Percentiles rank a stretch among this genome's conserved stretches.
These are phyloP conservation scores for Melikaiella ostensackeni DNA, from an alignment of 2,888 invertebrate genomes.

Conservation along the genomic window DNA sequence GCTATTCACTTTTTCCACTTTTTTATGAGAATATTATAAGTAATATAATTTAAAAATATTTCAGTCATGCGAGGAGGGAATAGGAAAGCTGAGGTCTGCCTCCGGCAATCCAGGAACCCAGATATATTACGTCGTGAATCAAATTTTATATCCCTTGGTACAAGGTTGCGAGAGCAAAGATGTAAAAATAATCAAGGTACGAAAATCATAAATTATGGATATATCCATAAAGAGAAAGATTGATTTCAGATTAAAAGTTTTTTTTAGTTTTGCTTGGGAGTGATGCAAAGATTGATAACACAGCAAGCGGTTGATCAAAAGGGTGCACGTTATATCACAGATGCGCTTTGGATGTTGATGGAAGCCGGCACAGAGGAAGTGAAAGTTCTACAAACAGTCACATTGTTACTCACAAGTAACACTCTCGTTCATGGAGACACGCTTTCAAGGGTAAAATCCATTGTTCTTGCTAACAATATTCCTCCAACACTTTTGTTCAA, in stretches of 20 bases:
- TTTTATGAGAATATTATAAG: no score
- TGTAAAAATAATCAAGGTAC: slow-evolving; percentile 95
- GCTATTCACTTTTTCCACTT: no score
- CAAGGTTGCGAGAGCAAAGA: slow-evolving; percentile 99
- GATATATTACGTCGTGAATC: slow-evolving; percentile 93
- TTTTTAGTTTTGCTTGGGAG: slow-evolving; percentile 91
- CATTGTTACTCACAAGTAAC: slow-evolving; percentile 96
- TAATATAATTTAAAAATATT: slow-evolving; percentile 65
- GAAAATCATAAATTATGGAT: slow-evolving; percentile 52
- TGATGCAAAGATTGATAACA: slow-evolving; percentile 95
- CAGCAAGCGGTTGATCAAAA: slow-evolving; percentile 93
- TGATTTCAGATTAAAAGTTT: neutral
- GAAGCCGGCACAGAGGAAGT: slow-evolving; percentile 97
- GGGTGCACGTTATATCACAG: slow-evolving; percentile 95
- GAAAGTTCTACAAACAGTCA: slow-evolving; percentile 96
- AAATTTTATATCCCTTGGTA: slow-evolving; percentile 96
- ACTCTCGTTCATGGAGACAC: slow-evolving; percentile 96
- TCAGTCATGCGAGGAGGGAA: slow-evolving; percentile 97
- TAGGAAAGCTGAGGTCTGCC: slow-evolving; percentile 90
- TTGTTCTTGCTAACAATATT: slow-evolving; percentile 5
- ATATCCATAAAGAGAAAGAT: slow-evolving; percentile 28
- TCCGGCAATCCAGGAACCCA: slow-evolving; percentile 87
- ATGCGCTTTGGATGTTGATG: slow-evolving; percentile 95
- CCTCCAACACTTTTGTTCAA: neutral
- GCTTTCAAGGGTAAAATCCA: slow-evolving; percentile 87